Evolutionary conservation across 2,888 invertebrate genomes (phyloP), one percentile per base, ranked within the genome.

Genomic region (Ischnus inquisitorius): DNA sequence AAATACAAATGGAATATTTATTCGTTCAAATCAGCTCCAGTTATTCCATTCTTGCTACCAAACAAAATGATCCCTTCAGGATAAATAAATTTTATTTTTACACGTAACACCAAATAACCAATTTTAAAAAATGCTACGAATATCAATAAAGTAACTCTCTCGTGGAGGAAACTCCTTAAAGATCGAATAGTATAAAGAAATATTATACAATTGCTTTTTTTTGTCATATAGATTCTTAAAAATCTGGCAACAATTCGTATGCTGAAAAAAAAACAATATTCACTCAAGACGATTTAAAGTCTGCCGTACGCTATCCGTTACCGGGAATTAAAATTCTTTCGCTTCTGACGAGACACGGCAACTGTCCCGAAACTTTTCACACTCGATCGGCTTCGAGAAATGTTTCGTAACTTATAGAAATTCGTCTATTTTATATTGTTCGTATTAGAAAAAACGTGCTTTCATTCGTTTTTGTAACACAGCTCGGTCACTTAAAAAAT

Each of bases 141-240:
- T 65, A 65, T 39, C 19, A 41, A 65, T 65, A 65, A 41, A 65
- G 22, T 39, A 65, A 41, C 64, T 65, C 19, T 41, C 43, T 65
- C 64, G 41, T 65, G 41, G 64, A 65, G 64, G 64, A 65, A 43
- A 12, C 64, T 65, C 41, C 41, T 22, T 65, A 65, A 41, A 41
- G 12, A 41, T 65, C 41, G 41, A 65, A 19, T 19, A 51, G 51
- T 69, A 39, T 69, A 54, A 51, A 69, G 43, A 67, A 51, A 54
- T 69, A 69, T 69, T 39, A 69, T 34, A 69, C 51, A 69, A 39
- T 54, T 34, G 14, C 34, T 69, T 28, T 39, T 69, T 54, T 39
- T 12, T 2, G 19, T 69, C 34, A 51, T 51, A 51, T 34, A 34
- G 43, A 69, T 69, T 65, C 51, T 51, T 54, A 22, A 22, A 54